These are phyloP conservation scores for Trichopria drosophilae DNA, from an alignment of 2,888 invertebrate species.

Conservation along the genomic window DNA sequence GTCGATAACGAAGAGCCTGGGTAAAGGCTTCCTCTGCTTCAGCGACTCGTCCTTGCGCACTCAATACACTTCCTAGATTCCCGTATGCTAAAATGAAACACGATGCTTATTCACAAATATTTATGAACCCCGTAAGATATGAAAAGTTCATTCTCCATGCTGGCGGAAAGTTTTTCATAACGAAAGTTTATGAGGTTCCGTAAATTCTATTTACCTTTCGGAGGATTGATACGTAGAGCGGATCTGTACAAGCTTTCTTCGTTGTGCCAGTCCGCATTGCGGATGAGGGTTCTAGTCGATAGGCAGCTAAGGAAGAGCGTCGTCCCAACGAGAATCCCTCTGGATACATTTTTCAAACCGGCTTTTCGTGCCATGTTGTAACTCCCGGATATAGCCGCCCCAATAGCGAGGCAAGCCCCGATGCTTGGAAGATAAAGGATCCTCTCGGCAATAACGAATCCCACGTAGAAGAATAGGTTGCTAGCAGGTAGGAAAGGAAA, in stretches of 20 bases:
- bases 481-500: conserved; percentile 94
- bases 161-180: too few species aligned
- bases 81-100: conserved; percentile 82
- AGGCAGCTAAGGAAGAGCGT: conserved; percentile 70
- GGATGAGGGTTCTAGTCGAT: conserved; percentile 71
- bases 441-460: conserved; percentile 96
- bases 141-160: too few species aligned
- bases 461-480: conserved; percentile 96
- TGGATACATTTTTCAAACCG: conserved; percentile 50
- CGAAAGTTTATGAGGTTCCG: neutral
- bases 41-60: conserved; percentile 79
- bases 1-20: conserved; percentile 85
- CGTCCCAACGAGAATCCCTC: conserved; percentile 57
- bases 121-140: conserved; percentile 9
- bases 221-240: conserved; percentile 89
- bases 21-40: conserved; percentile 93
- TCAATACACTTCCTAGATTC: conserved; percentile 94
- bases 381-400: conserved; percentile 61
- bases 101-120: neutral
- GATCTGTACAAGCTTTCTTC: conserved; percentile 92
- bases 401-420: conserved; percentile 88
- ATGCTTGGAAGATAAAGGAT: conserved; percentile 95
- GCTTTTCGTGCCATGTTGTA: conserved; percentile 51
- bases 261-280: conserved; percentile 89
- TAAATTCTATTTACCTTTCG: conserved; percentile 75